Conservation (phyloP, 2,113 vertebrate genomes). For the Corythaeola cristata region DNA sequence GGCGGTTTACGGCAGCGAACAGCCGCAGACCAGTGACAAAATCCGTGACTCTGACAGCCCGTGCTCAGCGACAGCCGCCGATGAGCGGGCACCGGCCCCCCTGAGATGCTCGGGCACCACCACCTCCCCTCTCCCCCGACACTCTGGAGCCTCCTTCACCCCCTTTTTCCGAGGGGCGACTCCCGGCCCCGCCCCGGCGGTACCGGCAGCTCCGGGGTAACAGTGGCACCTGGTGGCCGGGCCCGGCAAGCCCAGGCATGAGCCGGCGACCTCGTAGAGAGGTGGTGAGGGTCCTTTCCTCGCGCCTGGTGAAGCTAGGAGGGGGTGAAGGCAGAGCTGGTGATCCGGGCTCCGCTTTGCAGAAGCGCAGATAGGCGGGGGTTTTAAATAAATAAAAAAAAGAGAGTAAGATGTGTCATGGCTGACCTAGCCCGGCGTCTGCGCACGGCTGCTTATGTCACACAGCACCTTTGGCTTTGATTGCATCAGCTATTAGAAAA, state of each 20-base stretch:
- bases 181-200: rapidly evolving
- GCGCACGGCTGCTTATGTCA: neutral
- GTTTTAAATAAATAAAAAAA: neutral
- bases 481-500: neutral
- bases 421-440: neutral
- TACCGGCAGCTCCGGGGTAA: neutral
- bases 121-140: rapidly evolving
- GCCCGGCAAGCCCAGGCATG: neutral
- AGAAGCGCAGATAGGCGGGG: neutral
- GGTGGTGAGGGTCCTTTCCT: no score
- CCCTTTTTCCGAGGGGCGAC: neutral
- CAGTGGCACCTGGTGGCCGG: constrained; percentile 44
- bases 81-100: neutral
- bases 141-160: neutral
- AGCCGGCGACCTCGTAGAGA: rapidly evolving
- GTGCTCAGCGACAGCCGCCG: no score
- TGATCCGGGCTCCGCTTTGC: neutral
- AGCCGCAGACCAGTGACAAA: neutral
- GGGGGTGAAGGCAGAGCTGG: neutral
- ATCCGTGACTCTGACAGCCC: neutral
- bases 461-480: neutral
- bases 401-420: neutral
- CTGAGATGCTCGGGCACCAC: neutral
- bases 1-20: neutral
- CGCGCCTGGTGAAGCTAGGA: neutral